Percentiles rank a stretch among this genome's conserved stretches.
Evolutionary conservation across 2,888 invertebrate species (phyloP).

Genomic region (Dione juno): DNA sequence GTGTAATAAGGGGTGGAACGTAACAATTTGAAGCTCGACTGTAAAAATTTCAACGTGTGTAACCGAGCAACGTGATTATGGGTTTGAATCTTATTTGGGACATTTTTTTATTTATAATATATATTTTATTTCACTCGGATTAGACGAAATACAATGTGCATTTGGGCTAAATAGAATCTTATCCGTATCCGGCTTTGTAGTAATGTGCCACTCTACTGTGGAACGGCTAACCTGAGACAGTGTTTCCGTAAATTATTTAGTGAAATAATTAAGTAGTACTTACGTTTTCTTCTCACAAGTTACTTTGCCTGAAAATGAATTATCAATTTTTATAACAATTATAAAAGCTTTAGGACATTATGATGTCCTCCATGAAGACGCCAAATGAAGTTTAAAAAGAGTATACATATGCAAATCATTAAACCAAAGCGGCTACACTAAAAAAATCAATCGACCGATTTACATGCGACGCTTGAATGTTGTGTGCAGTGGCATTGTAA

Average conservation of each 20-base stretch:
- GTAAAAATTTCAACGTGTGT: background rate
- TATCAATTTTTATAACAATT: background rate
- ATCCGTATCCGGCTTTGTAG: no score
- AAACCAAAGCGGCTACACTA: conserved; percentile 36
- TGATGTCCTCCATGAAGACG: conserved; percentile 13
- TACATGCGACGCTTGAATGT: conserved; percentile 43
- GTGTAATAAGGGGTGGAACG: conserved; percentile 51
- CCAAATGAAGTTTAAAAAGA: conserved; percentile 32
- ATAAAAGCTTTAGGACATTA: background rate
- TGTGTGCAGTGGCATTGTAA: conserved; percentile 40
- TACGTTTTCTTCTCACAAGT: no score
- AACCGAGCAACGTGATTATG: background rate
- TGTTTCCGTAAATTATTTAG: no score
- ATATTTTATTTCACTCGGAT: no score
- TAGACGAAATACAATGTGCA: no score
- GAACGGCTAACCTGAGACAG: no score
- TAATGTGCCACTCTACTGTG: no score
- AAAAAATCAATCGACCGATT: conserved; percentile 45
- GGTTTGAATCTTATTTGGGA: background rate
- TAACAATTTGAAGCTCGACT: conserved; percentile 10
- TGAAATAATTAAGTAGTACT: no score
- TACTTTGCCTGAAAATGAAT: background rate
- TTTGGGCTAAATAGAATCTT: no score
- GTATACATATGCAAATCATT: conserved; percentile 40
- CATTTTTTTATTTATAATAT: no score